phyloP scores from a whole-genome alignment of 2,113 vertebrate genomes.

The Dipodomys merriami region DNA sequence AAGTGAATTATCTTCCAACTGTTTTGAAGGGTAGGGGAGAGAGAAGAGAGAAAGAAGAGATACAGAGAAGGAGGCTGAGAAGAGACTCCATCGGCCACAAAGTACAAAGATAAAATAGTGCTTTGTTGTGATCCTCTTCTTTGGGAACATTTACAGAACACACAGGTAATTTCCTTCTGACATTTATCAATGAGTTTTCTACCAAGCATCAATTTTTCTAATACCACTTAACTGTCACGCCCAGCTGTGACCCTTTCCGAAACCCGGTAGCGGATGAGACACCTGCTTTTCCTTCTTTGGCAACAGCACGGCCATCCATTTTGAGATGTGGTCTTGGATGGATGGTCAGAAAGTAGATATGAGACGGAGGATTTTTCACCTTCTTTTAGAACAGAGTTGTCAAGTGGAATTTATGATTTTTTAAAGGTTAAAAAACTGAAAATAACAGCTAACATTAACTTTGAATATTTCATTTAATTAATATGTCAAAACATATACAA shows the following conservation, averaged over 20 bases:
- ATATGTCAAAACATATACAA: background rate
- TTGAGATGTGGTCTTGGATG: background rate
- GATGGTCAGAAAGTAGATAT: constrained; percentile 3
- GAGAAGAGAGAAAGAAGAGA: background rate
- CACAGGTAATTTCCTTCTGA: background rate
- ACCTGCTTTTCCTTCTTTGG: background rate
- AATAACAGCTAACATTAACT: background rate
- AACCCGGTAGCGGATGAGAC: background rate
- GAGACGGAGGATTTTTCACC: background rate
- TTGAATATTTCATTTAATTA: constrained; percentile 31
- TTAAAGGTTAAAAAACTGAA: constrained; percentile 36
- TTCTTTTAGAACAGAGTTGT: constrained; percentile 27
- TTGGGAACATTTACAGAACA: constrained; percentile 19
- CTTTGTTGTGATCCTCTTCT: background rate
- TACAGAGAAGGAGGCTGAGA: background rate
- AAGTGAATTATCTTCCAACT: background rate
- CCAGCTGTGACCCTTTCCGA: background rate
- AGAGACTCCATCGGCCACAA: background rate
- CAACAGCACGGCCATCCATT: background rate
- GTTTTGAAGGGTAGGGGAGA: background rate
- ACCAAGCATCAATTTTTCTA: background rate
- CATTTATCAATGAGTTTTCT: background rate
- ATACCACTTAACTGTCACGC: background rate
- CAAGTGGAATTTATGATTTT: background rate
- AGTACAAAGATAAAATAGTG: background rate